Conservation (phyloP, 2,797 vertebrate genomes). For the Oryzias dopingdopingensis region DNA sequence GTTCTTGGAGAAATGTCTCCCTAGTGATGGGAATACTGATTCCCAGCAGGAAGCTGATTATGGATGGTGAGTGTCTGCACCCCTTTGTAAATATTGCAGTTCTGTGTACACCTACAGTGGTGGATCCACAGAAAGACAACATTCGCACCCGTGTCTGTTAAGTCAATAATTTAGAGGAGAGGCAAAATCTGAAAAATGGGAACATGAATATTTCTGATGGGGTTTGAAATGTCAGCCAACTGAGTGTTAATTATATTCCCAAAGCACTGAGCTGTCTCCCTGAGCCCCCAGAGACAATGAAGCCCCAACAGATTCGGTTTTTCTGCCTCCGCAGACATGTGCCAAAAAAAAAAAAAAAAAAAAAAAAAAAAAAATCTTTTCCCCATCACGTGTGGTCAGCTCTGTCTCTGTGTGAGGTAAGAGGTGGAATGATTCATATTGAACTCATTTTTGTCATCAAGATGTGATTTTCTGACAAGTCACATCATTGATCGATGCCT, state of each 20-base stretch:
- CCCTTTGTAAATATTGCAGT: slow-evolving; percentile 14
- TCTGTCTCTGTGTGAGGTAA: slow-evolving; percentile 33
- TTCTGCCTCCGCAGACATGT: slow-evolving; percentile 27
- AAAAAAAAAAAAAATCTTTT: slow-evolving; percentile 16
- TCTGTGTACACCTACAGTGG: slow-evolving; percentile 8
- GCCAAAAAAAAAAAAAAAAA: slow-evolving; percentile 9
- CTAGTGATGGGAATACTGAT: slow-evolving; percentile 22
- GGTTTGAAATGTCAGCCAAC: slow-evolving; percentile 23
- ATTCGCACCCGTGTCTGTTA: neutral
- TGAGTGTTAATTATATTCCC: slow-evolving; percentile 45
- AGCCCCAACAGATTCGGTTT: slow-evolving; percentile 24
- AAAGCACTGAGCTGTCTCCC: slow-evolving; percentile 46
- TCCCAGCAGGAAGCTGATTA: slow-evolving; percentile 22
- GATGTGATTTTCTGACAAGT: slow-evolving; percentile 55
- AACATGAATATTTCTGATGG: slow-evolving; percentile 4
- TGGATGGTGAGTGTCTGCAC: slow-evolving; percentile 5
- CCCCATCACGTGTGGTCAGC: slow-evolving; percentile 18
- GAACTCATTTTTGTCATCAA: slow-evolving; percentile 26
- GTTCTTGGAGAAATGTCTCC: slow-evolving; percentile 30
- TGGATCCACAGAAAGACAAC: neutral
- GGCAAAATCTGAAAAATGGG: slow-evolving; percentile 1
- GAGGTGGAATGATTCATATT: slow-evolving; percentile 19
- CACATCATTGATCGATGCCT: slow-evolving; percentile 23
- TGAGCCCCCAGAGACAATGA: slow-evolving; percentile 15
- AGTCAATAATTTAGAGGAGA: slow-evolving; percentile 8